Conservation (phyloP, 2,888 invertebrate genomes). For the Timema cristinae region DNA sequence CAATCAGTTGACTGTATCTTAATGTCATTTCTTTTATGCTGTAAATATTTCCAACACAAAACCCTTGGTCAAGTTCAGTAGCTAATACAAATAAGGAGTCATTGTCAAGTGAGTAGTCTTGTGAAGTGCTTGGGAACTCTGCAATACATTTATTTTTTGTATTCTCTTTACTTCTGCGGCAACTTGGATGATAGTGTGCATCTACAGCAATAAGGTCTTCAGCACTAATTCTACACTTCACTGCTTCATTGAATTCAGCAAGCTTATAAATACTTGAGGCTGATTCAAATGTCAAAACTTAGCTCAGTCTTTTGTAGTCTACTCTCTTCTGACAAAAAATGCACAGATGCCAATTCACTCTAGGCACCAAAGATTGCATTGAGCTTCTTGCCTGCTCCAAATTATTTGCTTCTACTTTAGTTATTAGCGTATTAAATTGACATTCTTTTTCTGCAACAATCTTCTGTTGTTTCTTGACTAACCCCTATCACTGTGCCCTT, state of each 20-base stretch:
- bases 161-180: background rate
- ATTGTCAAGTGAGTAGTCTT: background rate
- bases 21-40: background rate
- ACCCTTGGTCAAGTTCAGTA: slow-evolving; percentile 11
- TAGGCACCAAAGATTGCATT: background rate
- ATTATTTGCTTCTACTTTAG: too few relatives aligned
- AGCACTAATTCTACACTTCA: background rate
- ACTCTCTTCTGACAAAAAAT: background rate
- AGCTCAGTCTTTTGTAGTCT: background rate
- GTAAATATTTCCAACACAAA: slow-evolving; percentile 8
- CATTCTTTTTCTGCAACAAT: background rate
- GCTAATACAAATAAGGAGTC: background rate
- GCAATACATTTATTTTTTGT: background rate
- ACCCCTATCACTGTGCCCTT: slow-evolving; percentile 1
- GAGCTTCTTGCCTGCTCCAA: background rate
- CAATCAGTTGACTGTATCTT: slow-evolving; percentile 4
- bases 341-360: slow-evolving; percentile 4
- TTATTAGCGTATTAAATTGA: background rate
- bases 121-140: background rate
- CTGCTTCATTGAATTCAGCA: background rate
- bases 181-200: slow-evolving; percentile 5
- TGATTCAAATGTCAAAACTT: slow-evolving; percentile 12
- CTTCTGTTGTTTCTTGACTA: background rate
- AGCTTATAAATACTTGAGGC: background rate
- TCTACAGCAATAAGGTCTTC: background rate